Evolutionary conservation across 2,888 invertebrate species (phyloP), one percentile per base, ranked within the genome.

Genomic region (Drosophila hamatofila): DNA sequence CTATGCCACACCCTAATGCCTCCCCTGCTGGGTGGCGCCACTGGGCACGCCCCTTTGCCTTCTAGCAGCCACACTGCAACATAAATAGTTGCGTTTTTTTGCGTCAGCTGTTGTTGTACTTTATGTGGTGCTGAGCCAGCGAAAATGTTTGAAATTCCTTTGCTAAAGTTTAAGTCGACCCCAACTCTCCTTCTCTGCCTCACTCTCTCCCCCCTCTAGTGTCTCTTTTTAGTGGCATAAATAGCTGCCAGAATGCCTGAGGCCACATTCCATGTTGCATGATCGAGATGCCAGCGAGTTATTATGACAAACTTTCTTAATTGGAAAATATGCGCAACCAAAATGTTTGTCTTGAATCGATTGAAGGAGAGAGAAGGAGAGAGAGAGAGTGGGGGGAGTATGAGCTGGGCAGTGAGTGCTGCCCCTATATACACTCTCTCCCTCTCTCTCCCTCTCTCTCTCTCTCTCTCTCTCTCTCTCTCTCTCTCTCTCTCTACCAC

Each of bases 281-380:
- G 85, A 75, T 89, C 57, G 68, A 81, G 74, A 84, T 84, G 71
- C 89, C 89, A 62, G 75, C 60, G 74, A 66, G 85, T 79, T 85
- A 89, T 85, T 89, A 89, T 88, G 89, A 89, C 88, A 88, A 85
- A 85, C 64, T 85, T 85, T 89, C 82, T 89, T 89, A 85, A 85
- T 85, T 85, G 84, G 74, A 88, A 85, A 85, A 84, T 89, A 84
- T 88, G 78, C 80, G 61, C 57, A 80, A 55, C 51, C 65, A 67
- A 89, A 81, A 75, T 78, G 75, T 68, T 68, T 65, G 73, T 67
- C 62, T 51, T 66, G 49, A 25, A 44, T 46, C 57, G 44, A 58
- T 46, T 21, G 46, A 5, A 21, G 8, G 16, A 7, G 12, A 30
- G 6, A 18, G 9, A 30, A 11, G 11, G 30, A 30, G 30, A 9